Conservation (phyloP, 2,888 invertebrate species). For the Cephus pulcher region DNA sequence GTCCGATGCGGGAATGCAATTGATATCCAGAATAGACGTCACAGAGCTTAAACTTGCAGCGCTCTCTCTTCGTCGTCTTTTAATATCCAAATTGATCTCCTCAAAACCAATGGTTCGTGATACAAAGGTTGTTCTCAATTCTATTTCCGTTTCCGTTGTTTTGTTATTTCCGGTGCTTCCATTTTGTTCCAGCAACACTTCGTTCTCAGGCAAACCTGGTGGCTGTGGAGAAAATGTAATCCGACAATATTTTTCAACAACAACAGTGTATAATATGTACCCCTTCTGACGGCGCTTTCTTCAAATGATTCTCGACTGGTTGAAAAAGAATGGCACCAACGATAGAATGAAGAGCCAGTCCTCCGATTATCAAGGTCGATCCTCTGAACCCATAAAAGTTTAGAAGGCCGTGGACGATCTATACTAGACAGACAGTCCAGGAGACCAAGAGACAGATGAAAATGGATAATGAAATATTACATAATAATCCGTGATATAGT, state of each 20-base stretch:
- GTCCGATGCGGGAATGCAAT: neutral
- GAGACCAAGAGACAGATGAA: neutral
- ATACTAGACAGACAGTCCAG: neutral
- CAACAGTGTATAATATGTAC: constrained; percentile 32
- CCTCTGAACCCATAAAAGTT: constrained; percentile 76
- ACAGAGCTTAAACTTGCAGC: constrained; percentile 46
- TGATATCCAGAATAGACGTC: neutral
- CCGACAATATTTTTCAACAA: neutral
- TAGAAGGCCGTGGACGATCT: constrained; percentile 73
- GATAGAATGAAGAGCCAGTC: constrained; percentile 75
- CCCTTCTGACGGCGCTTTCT: constrained; percentile 68
- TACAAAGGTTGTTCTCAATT: neutral
- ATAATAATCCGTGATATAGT: neutral
- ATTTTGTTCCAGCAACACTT: neutral
- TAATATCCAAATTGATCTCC: neutral
- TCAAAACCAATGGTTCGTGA: neutral
- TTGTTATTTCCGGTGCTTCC: neutral
- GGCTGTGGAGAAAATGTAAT: neutral
- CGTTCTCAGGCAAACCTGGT: neutral
- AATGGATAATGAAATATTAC: neutral
- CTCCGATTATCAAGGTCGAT: constrained; percentile 76
- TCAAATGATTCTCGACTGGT: constrained; percentile 79
- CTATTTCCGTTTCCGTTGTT: neutral
- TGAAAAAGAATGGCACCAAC: constrained; percentile 77
- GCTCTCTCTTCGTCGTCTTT: constrained; percentile 34